phyloP scores from a whole-genome alignment of 2,797 vertebrate species.

The Prunella strophiata region DNA sequence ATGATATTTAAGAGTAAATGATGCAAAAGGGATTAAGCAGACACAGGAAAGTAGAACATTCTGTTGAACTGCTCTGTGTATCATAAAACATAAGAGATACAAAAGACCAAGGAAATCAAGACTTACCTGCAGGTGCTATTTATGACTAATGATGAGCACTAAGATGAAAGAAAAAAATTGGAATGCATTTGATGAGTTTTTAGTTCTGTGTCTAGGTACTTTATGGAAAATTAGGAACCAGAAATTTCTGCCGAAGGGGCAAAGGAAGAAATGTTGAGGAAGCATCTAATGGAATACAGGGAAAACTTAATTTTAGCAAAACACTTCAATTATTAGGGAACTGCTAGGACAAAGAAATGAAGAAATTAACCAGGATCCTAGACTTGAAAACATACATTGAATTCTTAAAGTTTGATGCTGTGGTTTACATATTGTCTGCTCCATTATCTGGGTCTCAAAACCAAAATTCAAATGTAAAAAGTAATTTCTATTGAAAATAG shows the following conservation, averaged over 20 bases:
- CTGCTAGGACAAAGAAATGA: not conserved
- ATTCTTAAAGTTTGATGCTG: not conserved
- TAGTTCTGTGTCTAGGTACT: not conserved
- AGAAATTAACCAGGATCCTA: not conserved
- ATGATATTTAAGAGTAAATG: conserved; percentile 45
- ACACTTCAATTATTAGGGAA: not conserved
- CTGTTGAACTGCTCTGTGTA: not conserved
- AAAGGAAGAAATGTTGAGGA: not conserved
- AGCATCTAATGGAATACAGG: not conserved
- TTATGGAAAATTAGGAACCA: conserved; percentile 14
- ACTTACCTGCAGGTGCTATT: not conserved
- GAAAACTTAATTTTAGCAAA: not conserved
- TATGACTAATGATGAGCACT: conserved; percentile 16
- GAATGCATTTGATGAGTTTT: conserved; percentile 4
- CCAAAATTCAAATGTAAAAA: not conserved
- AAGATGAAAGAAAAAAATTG: conserved; percentile 31
- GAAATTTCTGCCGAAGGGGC: not conserved
- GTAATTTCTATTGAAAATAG: not conserved
- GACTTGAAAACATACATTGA: not conserved
- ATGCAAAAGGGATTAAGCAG: not conserved
- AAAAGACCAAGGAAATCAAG: not conserved
- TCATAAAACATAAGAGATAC: not conserved
- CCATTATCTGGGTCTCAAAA: not conserved
- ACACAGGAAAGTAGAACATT: not conserved
- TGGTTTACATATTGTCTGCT: not conserved